These are phyloP conservation scores for Drosophila grimshawi DNA, from an alignment of 1,140 invertebrate genomes.

Conservation along the genomic window DNA sequence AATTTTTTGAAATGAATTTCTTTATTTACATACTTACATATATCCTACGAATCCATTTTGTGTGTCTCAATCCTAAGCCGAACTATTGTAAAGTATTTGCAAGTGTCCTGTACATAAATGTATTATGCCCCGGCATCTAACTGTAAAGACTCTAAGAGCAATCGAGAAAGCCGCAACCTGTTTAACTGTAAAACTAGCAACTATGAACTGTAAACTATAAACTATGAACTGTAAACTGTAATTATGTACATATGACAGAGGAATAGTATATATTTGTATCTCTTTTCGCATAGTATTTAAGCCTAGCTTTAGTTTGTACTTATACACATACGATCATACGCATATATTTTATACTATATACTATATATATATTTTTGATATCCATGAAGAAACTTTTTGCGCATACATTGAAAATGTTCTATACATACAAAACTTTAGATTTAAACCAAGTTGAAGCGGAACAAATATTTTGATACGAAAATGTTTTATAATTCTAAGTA, in stretches of 20 bases:
- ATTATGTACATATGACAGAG: constrained; percentile 28
- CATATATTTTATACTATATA: constrained; percentile 30
- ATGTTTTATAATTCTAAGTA: constrained; percentile 82
- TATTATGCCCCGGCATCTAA: constrained; percentile 61
- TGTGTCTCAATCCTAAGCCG: constrained; percentile 57
- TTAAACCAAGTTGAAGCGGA: constrained; percentile 25
- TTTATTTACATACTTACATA: constrained; percentile 5
- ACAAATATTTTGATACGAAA: constrained; percentile 76
- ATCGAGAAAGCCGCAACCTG: constrained; percentile 46
- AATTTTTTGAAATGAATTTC: constrained; percentile 13
- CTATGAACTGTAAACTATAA: constrained; percentile 11
- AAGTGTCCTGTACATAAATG: constrained; percentile 69
- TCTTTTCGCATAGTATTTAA: constrained; percentile 72
- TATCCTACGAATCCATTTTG: constrained; percentile 3
- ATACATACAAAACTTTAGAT: constrained; percentile 27
- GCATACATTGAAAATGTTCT: constrained; percentile 76
- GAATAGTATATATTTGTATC: constrained; percentile 48
- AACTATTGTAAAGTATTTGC: constrained; percentile 74
- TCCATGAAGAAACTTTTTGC: constrained; percentile 44
- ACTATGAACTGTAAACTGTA: constrained; percentile 9
- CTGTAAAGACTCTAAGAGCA: constrained; percentile 69
- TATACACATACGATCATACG: background rate
- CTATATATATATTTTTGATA: constrained; percentile 70
- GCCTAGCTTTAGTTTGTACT: constrained; percentile 54
- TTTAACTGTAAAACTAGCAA: constrained; percentile 32